A percentile compares a stretch with the other conserved stretches of the same genome.
These are phyloP conservation scores for Drosophila insularis DNA, from an alignment of 1,140 invertebrate genomes.

Conservation along the genomic window DNA sequence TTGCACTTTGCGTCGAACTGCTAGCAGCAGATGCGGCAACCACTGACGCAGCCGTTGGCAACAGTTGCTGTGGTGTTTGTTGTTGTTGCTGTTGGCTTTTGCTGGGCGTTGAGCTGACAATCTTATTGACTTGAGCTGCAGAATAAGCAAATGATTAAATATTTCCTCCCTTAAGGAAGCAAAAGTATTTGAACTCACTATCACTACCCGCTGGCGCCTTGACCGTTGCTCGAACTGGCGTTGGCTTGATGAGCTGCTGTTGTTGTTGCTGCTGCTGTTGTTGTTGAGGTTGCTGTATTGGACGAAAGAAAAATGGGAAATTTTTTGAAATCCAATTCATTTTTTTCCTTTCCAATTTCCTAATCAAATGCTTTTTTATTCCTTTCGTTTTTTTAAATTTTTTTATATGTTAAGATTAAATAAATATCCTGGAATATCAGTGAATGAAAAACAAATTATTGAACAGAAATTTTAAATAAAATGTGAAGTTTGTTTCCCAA, in stretches of 20 bases:
- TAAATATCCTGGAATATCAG: background rate
- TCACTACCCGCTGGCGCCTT: constrained; percentile 84
- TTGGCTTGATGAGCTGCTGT: constrained; percentile 88
- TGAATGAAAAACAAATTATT: background rate
- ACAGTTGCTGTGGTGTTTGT: constrained; percentile 50
- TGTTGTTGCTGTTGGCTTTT: constrained; percentile 79
- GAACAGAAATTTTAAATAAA: constrained; percentile 3
- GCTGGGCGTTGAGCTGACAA: constrained; percentile 81
- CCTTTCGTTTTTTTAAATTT: background rate
- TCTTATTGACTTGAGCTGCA: constrained; percentile 74
- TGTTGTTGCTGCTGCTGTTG: constrained; percentile 62
- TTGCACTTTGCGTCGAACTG: constrained; percentile 47
- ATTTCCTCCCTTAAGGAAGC: no score
- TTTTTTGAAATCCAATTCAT: constrained; percentile 6
- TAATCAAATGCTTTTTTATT: background rate
- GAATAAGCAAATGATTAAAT: background rate
- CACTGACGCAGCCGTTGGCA: constrained; percentile 57
- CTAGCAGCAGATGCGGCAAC: constrained; percentile 45
- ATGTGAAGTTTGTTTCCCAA: background rate
- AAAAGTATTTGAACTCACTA: constrained; percentile 43
- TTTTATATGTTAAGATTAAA: background rate
- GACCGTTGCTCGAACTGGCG: constrained; percentile 87
- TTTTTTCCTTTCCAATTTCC: background rate
- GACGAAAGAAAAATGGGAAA: constrained; percentile 15
- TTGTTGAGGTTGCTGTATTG: constrained; percentile 2